A percentile compares a stretch with the other conserved stretches of the same genome.
Evolutionary conservation across 2,888 invertebrate species (phyloP).

Genomic region (Eulithis prunata): DNA sequence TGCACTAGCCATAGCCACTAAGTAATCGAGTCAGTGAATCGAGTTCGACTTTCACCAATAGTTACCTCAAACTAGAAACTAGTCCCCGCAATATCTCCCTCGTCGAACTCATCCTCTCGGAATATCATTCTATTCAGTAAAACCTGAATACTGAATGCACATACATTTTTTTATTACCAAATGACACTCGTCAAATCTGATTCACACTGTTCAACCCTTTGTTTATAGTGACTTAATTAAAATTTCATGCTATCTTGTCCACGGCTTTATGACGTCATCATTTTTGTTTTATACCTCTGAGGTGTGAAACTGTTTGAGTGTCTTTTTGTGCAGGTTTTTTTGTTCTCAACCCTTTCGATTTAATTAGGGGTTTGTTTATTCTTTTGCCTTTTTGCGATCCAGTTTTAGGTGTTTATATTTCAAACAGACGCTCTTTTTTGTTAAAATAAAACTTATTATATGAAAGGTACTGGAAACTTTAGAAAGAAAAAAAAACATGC

Average conservation of each 20-base stretch:
- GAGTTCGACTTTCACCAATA: constrained; percentile 30
- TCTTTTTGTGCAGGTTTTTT: constrained; percentile 55
- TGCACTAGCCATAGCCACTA: too few relatives aligned
- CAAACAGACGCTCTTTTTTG: constrained; percentile 28
- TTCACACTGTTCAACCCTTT: constrained; percentile 61
- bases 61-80: constrained; percentile 43
- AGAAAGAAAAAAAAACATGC: too few relatives aligned
- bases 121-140: constrained; percentile 66
- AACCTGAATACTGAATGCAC: constrained; percentile 55
- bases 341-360: constrained; percentile 61
- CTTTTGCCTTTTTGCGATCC: constrained; percentile 36
- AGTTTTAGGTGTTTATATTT: constrained; percentile 20
- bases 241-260: constrained; percentile 70
- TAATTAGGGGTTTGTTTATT: constrained; percentile 60
- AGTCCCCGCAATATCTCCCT: constrained; percentile 45
- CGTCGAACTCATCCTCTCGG: constrained; percentile 60
- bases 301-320: constrained; percentile 73
- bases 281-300: constrained; percentile 80
- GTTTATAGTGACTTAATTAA: constrained; percentile 78
- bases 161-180: constrained; percentile 59
- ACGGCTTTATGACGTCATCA: constrained; percentile 55
- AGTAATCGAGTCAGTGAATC: constrained; percentile 1
- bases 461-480: too few relatives aligned
- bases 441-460: background rate
- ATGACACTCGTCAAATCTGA: constrained; percentile 76